A percentile compares a stretch with the other conserved stretches of the same genome.
Evolutionary conservation across 2,888 invertebrate species (phyloP).

Genomic region (Brachyopa scutellaris): DNA sequence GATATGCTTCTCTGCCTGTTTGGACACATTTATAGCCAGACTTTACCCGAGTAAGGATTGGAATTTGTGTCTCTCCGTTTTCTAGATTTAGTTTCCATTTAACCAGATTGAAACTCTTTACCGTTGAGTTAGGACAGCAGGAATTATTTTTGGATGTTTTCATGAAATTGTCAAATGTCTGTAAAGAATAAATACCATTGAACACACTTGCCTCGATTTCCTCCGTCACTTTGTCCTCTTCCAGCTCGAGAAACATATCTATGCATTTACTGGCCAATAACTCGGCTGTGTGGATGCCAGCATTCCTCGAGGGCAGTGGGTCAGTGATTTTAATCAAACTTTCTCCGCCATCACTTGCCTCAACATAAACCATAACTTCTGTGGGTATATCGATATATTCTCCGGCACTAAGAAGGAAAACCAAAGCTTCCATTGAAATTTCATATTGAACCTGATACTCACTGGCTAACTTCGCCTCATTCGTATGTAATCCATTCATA

Average conservation of each 20-base stretch:
- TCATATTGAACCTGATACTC: conserved; percentile 5
- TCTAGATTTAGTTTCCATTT: conserved; percentile 43
- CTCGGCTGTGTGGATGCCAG: conserved; percentile 78
- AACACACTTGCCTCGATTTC: conserved; percentile 27
- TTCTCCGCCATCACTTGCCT: conserved; percentile 1
- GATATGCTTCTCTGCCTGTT: neutral
- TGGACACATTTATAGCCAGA: neutral
- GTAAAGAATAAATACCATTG: neutral
- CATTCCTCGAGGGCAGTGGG: conserved; percentile 76
- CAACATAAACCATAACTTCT: conserved; percentile 75
- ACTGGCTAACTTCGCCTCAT: too few relatives aligned
- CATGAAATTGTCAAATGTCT: conserved; percentile 1
- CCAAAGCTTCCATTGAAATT: conserved; percentile 76
- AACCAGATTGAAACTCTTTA: neutral
- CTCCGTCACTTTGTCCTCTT: neutral
- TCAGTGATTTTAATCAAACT: conserved; percentile 75
- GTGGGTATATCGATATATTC: conserved; percentile 77
- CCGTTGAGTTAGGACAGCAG: neutral
- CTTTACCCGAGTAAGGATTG: conserved; percentile 18
- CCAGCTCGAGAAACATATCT: conserved; percentile 6
- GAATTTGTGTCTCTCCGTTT: neutral
- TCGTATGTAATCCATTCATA: neutral
- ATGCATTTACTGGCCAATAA: conserved; percentile 64
- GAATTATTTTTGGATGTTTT: neutral
- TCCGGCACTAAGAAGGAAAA: conserved; percentile 76